Evolutionary conservation across 2,797 vertebrate genomes (phyloP), one percentile per base, ranked within the genome.

Genomic region (Arnoldichthys spilopterus): DNA sequence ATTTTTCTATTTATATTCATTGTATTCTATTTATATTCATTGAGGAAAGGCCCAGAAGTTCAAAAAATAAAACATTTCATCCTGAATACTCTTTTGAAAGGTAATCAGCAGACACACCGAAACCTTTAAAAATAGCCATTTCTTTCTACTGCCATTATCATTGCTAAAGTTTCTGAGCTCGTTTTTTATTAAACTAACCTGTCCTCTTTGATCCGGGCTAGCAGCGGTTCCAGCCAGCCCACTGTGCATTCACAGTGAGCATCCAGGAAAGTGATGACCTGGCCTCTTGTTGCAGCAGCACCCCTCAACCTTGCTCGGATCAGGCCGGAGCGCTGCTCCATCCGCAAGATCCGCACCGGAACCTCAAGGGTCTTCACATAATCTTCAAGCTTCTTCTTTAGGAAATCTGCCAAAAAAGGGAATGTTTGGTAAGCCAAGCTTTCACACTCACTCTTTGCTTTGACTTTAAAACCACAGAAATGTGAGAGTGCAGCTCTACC

Each of bases 241-340:
- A 90, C 56, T 0, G 97, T 99, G 81, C 97, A 98, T 89, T 99
- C 98, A 20, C 98, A 99, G 91, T 99, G 98, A n/a, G 98, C 97
- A 0, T 99, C 98, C 66, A 99, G 91, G 89, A 99, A 99, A 0
- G 97, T 99, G 84, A 99, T 96, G 81, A 99, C 96, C 91, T 97
- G 96, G 58, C 97, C 98, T 74, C 77, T 91, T 3, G 98, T 95
- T 61, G 96, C 95, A 0, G 97, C 97, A 0, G 97, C 97, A 28
- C 98, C 98, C 24, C 96, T 95, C 9, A 99, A 90, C 79, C 98
- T 92, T 0, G 98, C 98, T 3, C 97, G 94, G 85, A 99, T 99
- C 74, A 99, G 92, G 64, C 98, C 98, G 0, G 98, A 98, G 4
- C 97, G 89, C 84, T 97, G 96, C 88, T 97, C 96, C 98, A 99